Evolutionary conservation across 2,797 vertebrate genomes (phyloP), one percentile per base, ranked within the genome.

Genomic region (Pampus argenteus): DNA sequence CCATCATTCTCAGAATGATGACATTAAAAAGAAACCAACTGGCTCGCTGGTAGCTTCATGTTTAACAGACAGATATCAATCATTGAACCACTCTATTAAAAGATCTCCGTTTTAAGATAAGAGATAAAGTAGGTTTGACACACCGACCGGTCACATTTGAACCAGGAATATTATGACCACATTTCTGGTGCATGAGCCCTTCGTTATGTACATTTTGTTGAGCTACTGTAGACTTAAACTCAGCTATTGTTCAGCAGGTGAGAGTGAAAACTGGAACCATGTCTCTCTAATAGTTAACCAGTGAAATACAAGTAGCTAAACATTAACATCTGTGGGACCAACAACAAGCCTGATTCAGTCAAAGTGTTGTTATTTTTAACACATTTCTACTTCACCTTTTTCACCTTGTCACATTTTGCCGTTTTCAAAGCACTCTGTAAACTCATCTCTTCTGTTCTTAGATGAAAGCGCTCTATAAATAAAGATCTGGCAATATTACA

Each of bases 271-370:
- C 57, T 70, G 63, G 75, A 83, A 84, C 87, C 72, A 72, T 82
- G 82, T 52, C 64, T 83, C 58, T 69, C 8, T 71, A 84, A 84
- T 87, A 56, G 79, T 82, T 90, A 88, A 90, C 90, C 42, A 72
- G 59, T 25, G 70, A 29, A 38, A 58, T 34, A 50, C 29, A 40
- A 20, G 38, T 25, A 66, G 82, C 76, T 88, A 88, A 89, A 89
- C 58, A 90, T 90, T 86, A 90, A 91, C 87, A 62, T 40, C 29
- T 56, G 6, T 70, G 23, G 26, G 17, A 60, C 56, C 22, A 2
- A 9, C 0, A 10, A 11, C n/a, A 3, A 38, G 20, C 10, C 38
- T 25, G 14, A 15, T 28, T 8, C 51, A 40, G 5, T 14, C 1
- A 17, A 1, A 1, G 34, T 61, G 56, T 0, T 64, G 48, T 67